phyloP scores from a whole-genome alignment of 2,113 vertebrate genomes.

The Leptosomus discolor region DNA sequence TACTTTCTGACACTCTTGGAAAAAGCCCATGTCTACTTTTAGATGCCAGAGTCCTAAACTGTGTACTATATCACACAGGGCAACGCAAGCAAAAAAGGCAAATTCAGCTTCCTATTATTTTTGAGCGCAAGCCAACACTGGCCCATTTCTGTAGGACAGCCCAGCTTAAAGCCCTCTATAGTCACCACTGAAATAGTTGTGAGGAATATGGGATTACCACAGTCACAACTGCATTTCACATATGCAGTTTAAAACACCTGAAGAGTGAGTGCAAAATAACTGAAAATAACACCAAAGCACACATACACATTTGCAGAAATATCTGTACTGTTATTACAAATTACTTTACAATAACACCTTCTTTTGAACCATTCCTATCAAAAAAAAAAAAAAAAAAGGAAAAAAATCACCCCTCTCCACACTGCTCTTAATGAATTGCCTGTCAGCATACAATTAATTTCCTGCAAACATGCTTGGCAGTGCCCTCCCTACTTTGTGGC shows the following conservation, averaged over 20 bases:
- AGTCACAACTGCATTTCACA: not conserved
- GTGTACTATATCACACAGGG: not conserved
- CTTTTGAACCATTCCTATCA: not conserved
- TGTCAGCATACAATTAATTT: not conserved
- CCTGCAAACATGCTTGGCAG: not conserved
- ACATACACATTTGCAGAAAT: not conserved
- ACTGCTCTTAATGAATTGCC: not conserved
- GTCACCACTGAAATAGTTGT: not conserved
- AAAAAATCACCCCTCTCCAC: not conserved
- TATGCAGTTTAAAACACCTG: not conserved
- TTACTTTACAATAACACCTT: not conserved
- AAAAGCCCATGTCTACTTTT: slow-evolving; percentile 42
- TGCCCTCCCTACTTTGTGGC: not conserved
- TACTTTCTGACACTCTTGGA: slow-evolving; percentile 8
- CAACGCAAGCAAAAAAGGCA: slow-evolving; percentile 9
- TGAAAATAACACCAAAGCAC: not conserved
- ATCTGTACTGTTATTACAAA: not conserved
- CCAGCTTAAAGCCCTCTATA: not conserved
- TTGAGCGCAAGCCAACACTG: not conserved
- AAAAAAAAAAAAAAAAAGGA: not conserved
- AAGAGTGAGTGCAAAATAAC: not conserved
- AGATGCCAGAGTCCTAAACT: slow-evolving; percentile 20
- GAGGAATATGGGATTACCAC: not conserved
- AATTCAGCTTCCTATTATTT: slow-evolving; percentile 43
- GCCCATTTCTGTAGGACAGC: not conserved